Percentiles rank a stretch among this genome's conserved stretches.
Conservation (phyloP, 53 echinoderm and acorn worm genomes). For the Crossaster papposus region DNA sequence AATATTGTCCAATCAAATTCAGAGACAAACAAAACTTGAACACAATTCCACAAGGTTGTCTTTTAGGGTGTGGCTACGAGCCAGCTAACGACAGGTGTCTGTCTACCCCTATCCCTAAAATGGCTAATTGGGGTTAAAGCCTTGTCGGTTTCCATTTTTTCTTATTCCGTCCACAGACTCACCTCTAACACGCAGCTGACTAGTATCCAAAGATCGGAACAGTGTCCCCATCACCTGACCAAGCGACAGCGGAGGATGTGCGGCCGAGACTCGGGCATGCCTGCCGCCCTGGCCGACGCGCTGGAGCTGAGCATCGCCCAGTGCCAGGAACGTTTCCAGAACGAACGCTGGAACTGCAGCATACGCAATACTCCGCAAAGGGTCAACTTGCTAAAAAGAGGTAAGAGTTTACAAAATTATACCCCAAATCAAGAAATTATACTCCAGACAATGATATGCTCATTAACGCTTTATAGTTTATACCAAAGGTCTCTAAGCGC, state of each 20-base stretch:
- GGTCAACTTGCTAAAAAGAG: constrained; percentile 77
- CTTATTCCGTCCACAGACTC: constrained; percentile 73
- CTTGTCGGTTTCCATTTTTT: too few species aligned
- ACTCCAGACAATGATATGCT: too few species aligned
- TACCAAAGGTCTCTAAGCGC: too few species aligned
- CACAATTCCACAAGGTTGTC: too few species aligned
- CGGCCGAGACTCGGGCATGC: constrained; percentile 84
- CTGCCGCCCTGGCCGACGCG: constrained; percentile 70
- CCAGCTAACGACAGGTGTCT: too few species aligned
- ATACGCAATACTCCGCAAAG: constrained; percentile 72
- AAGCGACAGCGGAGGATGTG: constrained; percentile 89
- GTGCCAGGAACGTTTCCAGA: constrained; percentile 79
- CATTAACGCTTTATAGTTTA: too few species aligned
- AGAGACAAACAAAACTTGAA: too few species aligned
- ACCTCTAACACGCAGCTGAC: constrained; percentile 58
- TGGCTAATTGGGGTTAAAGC: too few species aligned
- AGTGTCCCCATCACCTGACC: constrained; percentile 72
- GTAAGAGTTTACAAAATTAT: constrained; percentile 59
- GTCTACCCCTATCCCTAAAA: too few species aligned
- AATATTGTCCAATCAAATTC: too few species aligned
- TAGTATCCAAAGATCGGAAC: constrained; percentile 48
- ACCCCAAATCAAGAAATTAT: too few species aligned
- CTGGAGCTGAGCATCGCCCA: constrained; percentile 75
- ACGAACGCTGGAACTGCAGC: constrained; percentile 97
- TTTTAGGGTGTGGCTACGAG: too few species aligned